Evolutionary conservation across 2,888 invertebrate genomes (phyloP).

Genomic region (Zygogramma bicolorata): DNA sequence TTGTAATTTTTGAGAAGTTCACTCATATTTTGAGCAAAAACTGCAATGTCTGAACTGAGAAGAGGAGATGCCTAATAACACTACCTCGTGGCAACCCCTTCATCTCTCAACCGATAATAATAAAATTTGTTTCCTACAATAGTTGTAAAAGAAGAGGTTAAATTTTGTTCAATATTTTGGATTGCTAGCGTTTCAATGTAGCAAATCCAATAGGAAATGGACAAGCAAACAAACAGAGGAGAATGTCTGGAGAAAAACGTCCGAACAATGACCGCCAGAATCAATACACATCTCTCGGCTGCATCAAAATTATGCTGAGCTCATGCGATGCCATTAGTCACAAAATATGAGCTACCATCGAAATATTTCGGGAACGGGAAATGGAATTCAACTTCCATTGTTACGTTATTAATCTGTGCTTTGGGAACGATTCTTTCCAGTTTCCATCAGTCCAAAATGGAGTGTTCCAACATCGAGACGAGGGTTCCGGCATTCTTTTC

Average conservation of each 20-base stretch:
- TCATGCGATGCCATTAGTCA: slow-evolving; percentile 66
- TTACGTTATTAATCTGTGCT: slow-evolving; percentile 63
- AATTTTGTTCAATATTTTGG: too few species aligned
- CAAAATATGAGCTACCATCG: slow-evolving; percentile 61
- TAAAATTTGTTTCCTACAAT: too few species aligned
- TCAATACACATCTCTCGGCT: slow-evolving; percentile 46
- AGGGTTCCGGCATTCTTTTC: slow-evolving; percentile 10
- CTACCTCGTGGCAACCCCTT: too few species aligned
- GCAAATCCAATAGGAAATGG: too few species aligned
- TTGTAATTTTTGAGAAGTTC: too few species aligned
- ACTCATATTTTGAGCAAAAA: too few species aligned
- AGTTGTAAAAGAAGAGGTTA: too few species aligned
- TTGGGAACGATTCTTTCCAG: slow-evolving; percentile 33
- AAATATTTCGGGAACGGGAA: slow-evolving; percentile 61
- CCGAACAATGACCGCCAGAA: slow-evolving; percentile 20
- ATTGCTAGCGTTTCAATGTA: too few species aligned
- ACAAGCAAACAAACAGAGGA: too few species aligned
- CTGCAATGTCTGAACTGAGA: too few species aligned
- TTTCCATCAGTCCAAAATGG: slow-evolving; percentile 17
- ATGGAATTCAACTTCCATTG: slow-evolving; percentile 61
- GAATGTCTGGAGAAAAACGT: neutral
- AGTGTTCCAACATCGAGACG: slow-evolving; percentile 8
- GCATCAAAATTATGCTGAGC: slow-evolving; percentile 63
- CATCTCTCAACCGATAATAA: too few species aligned
- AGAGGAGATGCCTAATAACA: too few species aligned